These are phyloP conservation scores for Tympanuchus pallidicinctus DNA, from an alignment of 2,113 vertebrate species.

Conservation along the genomic window DNA sequence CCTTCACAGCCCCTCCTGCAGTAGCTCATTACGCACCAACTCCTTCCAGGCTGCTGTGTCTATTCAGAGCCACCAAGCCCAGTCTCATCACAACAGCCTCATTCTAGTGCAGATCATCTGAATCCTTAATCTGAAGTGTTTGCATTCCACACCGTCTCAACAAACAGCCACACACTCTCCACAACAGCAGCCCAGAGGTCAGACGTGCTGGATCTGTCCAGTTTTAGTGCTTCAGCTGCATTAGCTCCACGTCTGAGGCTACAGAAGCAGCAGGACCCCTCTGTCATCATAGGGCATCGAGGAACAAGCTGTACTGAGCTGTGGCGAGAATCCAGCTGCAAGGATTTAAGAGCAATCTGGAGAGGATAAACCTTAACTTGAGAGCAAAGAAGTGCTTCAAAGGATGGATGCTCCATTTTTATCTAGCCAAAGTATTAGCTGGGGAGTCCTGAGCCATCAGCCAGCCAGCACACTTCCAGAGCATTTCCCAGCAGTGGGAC, in stretches of 20 bases:
- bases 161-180: slow-evolving; percentile 21
- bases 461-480: background rate
- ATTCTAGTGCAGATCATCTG: slow-evolving; percentile 43
- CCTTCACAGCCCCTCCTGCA: background rate
- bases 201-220: background rate
- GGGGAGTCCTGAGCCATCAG: fast-evolving
- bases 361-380: background rate
- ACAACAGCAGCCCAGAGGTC: background rate
- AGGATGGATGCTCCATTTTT: background rate
- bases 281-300: background rate
- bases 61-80: background rate
- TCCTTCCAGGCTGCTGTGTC: background rate
- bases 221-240: background rate
- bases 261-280: background rate
- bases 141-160: slow-evolving; percentile 46
- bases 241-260: background rate
- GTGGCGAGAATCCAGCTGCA: background rate
- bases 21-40: background rate
- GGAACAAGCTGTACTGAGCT: background rate
- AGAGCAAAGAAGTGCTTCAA: background rate
- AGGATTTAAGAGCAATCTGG: background rate
- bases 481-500: background rate
- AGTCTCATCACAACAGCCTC: slow-evolving; percentile 18
- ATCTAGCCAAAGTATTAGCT: background rate
- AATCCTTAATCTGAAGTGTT: slow-evolving; percentile 42